These are phyloP conservation scores for Microcebus jonahi DNA, from an alignment of 2,113 vertebrate genomes.

Conservation along the genomic window DNA sequence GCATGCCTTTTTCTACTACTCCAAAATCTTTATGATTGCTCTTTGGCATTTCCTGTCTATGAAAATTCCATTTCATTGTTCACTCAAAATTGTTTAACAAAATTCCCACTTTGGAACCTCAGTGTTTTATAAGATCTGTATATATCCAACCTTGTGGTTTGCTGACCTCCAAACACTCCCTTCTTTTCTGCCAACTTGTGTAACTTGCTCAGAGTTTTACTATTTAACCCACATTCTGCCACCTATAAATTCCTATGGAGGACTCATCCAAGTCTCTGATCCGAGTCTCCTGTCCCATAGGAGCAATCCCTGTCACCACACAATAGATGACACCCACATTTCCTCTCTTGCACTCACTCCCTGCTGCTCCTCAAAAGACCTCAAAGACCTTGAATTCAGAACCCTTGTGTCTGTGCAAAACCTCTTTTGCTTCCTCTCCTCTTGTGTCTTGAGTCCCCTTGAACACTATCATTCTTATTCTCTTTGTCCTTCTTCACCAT, in stretches of 20 bases:
- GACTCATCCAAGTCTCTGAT: not conserved
- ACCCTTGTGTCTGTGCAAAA: not conserved
- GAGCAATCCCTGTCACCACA: fast-evolving
- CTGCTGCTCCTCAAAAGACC: not conserved
- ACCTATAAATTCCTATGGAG: not conserved
- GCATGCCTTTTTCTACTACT: not conserved
- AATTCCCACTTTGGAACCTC: not conserved
- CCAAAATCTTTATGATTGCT: not conserved
- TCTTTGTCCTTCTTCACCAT: not conserved
- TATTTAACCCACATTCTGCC: not conserved
- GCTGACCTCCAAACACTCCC: not conserved
- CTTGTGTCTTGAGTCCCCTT: not conserved
- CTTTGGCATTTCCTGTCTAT: not conserved
- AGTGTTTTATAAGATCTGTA: not conserved
- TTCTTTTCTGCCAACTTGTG: not conserved
- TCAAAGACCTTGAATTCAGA: not conserved
- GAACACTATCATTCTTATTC: not conserved
- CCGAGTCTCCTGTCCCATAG: not conserved
- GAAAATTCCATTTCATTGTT: not conserved
- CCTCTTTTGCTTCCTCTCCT: not conserved
- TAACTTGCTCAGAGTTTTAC: not conserved
- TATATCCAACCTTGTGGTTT: not conserved
- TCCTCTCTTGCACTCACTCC: not conserved
- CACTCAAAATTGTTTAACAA: not conserved
- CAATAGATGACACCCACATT: fast-evolving